Conservation (phyloP, 2,888 invertebrate genomes). For the Mimas tiliae region DNA sequence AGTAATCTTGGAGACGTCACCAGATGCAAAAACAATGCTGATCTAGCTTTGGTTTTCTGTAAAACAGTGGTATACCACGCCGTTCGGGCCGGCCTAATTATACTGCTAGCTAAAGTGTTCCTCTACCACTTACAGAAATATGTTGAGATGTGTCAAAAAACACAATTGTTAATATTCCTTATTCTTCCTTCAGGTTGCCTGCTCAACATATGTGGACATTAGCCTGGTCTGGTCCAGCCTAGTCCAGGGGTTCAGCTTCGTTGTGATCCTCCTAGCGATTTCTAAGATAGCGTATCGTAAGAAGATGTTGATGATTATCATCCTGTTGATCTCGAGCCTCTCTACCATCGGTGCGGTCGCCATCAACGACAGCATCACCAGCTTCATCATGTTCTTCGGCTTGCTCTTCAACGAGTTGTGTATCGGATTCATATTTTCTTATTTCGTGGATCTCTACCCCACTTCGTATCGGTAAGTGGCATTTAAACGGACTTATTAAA, state of each 20-base stretch:
- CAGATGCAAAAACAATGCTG: too few species aligned
- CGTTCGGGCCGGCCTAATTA: too few species aligned
- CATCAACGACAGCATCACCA: slow-evolving; percentile 45
- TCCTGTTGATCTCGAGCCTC: slow-evolving; percentile 41
- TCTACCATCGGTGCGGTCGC: slow-evolving; percentile 44
- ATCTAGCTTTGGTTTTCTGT: too few species aligned
- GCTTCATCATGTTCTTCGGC: slow-evolving; percentile 53
- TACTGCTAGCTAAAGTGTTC: too few species aligned
- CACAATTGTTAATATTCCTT: neutral
- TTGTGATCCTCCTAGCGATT: slow-evolving; percentile 45
- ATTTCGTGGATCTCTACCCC: slow-evolving; percentile 59
- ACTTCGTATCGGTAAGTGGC: slow-evolving; percentile 56
- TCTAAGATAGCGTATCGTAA: slow-evolving; percentile 49
- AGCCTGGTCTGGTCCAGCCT: slow-evolving; percentile 41
- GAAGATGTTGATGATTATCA: slow-evolving; percentile 44
- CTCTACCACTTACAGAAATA: too few species aligned
- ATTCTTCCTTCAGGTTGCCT: slow-evolving; percentile 34
- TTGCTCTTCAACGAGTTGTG: slow-evolving; percentile 46
- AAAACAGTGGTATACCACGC: too few species aligned
- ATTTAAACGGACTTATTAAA: too few species aligned
- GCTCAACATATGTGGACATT: slow-evolving; percentile 41
- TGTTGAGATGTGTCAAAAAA: too few species aligned
- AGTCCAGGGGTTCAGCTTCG: slow-evolving; percentile 46
- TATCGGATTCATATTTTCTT: slow-evolving; percentile 53
- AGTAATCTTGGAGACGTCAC: too few species aligned